Evolutionary conservation across 2,113 vertebrate genomes (phyloP).

Genomic region (Excalfactoria chinensis): DNA sequence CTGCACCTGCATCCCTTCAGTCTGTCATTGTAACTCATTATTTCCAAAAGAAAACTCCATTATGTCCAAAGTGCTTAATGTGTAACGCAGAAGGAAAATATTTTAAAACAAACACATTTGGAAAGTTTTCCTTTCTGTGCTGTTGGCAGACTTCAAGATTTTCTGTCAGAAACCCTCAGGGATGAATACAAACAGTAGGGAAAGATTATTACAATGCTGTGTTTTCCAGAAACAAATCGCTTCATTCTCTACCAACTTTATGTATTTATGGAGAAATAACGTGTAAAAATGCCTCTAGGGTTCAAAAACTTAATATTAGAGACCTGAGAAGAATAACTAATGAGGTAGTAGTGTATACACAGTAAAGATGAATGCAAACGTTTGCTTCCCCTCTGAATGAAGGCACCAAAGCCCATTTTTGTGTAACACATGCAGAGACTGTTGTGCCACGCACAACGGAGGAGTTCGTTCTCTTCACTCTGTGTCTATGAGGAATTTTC

Average conservation of each 20-base stretch:
- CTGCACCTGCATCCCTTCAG: neutral
- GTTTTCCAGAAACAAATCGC: slow-evolving; percentile 22
- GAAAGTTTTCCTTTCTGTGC: neutral
- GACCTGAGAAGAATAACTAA: slow-evolving; percentile 57
- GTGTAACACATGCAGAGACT: neutral
- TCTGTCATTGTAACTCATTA: accelerated
- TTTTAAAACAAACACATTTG: neutral
- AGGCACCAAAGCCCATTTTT: neutral
- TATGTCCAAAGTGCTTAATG: neutral
- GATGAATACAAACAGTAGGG: neutral
- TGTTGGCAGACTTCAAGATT: neutral
- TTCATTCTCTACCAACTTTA: slow-evolving; percentile 37
- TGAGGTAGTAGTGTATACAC: neutral
- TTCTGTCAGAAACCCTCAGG: neutral
- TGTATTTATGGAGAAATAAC: slow-evolving; percentile 6
- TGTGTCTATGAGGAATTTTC: neutral
- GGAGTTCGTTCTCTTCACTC: neutral
- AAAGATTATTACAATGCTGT: neutral
- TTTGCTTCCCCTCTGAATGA: slow-evolving; percentile 13
- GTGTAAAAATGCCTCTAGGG: neutral
- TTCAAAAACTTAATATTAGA: neutral
- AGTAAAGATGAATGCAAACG: slow-evolving; percentile 56
- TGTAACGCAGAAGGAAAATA: neutral
- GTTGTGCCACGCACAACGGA: neutral
- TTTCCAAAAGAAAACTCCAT: neutral